Percentiles rank a stretch among this genome's conserved stretches.
Conservation (phyloP, 2,797 vertebrate genomes). For the Salarias fasciatus region DNA sequence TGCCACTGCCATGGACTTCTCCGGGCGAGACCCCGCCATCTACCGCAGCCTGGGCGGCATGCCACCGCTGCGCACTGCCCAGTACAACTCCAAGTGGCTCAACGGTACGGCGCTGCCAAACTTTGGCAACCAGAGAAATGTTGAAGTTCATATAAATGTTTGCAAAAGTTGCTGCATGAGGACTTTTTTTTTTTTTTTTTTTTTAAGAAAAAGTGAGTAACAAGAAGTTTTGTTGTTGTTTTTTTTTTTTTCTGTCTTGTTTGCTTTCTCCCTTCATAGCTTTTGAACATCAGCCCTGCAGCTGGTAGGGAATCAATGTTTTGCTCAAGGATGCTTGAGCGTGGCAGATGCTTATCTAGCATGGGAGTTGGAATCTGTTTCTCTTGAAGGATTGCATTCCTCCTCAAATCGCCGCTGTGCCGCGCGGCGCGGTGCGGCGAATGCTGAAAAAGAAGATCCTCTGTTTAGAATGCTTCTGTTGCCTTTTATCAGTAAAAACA, state of each 20-base stretch:
- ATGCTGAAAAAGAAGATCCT: not conserved
- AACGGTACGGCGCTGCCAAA: slow-evolving; percentile 83
- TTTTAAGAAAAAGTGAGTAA: slow-evolving; percentile 6
- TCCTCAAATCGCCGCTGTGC: slow-evolving; percentile 12
- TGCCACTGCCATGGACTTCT: slow-evolving; percentile 98
- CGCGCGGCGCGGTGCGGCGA: not conserved
- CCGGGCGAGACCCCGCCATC: slow-evolving; percentile 95
- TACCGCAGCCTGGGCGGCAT: slow-evolving; percentile 94
- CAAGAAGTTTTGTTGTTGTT: not conserved
- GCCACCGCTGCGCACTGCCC: slow-evolving; percentile 94
- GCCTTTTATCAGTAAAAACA: slow-evolving; percentile 17
- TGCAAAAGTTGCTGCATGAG: not conserved
- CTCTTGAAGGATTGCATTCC: slow-evolving; percentile 20
- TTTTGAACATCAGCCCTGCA: slow-evolving; percentile 17
- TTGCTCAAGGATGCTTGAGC: slow-evolving; percentile 20
- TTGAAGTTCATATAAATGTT: slow-evolving; percentile 3
- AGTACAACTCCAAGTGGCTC: slow-evolving; percentile 99
- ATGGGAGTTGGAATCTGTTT: slow-evolving; percentile 8
- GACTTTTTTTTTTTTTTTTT: not conserved
- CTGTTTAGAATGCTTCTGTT: slow-evolving; percentile 21
- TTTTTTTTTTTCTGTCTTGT: not conserved
- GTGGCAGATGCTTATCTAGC: slow-evolving; percentile 33
- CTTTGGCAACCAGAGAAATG: not conserved
- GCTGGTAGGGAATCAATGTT: slow-evolving; percentile 18
- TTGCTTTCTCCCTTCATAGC: not conserved